Evolutionary conservation across 2,113 vertebrate genomes (phyloP).

Genomic region (Cynocephalus volans): DNA sequence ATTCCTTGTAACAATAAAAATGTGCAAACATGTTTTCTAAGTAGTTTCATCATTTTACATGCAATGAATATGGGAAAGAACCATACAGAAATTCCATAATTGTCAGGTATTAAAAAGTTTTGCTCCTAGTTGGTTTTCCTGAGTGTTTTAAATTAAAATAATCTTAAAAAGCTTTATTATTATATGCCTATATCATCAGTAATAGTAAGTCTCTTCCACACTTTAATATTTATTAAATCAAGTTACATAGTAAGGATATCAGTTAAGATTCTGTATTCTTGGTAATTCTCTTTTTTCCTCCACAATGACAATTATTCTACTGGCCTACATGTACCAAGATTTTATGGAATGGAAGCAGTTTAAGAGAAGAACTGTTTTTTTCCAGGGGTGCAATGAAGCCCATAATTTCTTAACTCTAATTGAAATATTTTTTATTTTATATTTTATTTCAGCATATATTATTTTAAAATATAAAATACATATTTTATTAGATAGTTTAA

Average conservation of each 20-base stretch:
- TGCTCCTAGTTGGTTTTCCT: background rate
- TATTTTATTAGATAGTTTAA: background rate
- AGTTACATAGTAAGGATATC: background rate
- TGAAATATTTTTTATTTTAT: background rate
- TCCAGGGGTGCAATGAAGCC: background rate
- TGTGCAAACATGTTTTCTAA: background rate
- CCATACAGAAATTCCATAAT: constrained; percentile 4
- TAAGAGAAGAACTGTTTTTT: background rate
- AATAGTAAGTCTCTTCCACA: background rate
- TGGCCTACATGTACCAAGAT: background rate
- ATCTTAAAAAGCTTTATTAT: constrained; percentile 11
- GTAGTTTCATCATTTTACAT: background rate
- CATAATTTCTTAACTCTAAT: background rate
- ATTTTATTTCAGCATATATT: constrained; percentile 47
- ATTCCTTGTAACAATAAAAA: background rate
- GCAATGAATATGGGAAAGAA: background rate
- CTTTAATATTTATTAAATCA: background rate
- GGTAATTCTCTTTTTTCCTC: background rate
- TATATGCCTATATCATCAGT: background rate
- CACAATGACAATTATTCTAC: background rate
- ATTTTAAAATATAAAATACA: constrained; percentile 21
- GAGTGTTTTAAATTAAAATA: background rate
- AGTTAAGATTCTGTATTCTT: background rate
- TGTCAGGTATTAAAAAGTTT: background rate
- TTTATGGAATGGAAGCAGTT: background rate